These are phyloP conservation scores for Brachionus rubens DNA, from an alignment of 1,140 invertebrate genomes.

Conservation along the genomic window DNA sequence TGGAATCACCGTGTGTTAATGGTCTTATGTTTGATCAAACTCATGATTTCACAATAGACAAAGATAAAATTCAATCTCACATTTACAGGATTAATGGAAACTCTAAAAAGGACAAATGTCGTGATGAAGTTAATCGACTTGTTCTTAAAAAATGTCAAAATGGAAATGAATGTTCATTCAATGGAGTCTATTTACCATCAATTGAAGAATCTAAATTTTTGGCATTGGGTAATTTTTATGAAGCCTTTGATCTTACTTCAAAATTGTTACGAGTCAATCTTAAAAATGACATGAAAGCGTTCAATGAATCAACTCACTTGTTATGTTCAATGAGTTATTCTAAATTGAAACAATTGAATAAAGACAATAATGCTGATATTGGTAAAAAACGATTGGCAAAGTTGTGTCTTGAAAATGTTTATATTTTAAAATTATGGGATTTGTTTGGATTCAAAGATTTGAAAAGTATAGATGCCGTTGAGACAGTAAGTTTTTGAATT, in stretches of 20 bases:
- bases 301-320: neutral
- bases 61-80: neutral
- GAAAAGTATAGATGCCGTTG: neutral
- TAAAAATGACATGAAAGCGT: neutral
- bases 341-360: neutral
- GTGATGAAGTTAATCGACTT: neutral
- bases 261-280: neutral
- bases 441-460: neutral
- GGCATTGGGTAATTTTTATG: neutral
- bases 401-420: neutral
- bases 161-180: neutral
- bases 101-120: slow-evolving; percentile 5
- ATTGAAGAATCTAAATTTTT: neutral
- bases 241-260: neutral
- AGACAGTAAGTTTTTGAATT: too few relatives aligned
- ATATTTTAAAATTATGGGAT: neutral
- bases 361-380: neutral
- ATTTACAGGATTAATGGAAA: neutral
- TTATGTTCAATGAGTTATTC: neutral
- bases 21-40: slow-evolving; percentile 6
- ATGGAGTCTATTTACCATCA: neutral
- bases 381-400: neutral
- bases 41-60: neutral
- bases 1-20: neutral
- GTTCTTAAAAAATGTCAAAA: neutral